These are phyloP conservation scores for Graptemys geographica DNA, from an alignment of 2,797 vertebrate genomes.

Conservation along the genomic window DNA sequence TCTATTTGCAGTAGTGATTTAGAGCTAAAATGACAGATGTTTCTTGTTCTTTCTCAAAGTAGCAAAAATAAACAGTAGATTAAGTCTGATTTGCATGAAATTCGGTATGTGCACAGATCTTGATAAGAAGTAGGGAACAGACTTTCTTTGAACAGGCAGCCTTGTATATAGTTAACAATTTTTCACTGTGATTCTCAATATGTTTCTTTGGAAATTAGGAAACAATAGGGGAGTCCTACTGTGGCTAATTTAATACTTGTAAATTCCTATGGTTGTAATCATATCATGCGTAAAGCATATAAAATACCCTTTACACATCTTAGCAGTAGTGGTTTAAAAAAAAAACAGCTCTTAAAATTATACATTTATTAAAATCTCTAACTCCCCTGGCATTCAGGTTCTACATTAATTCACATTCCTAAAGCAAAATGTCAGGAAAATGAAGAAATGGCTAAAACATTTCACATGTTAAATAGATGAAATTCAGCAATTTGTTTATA, in stretches of 20 bases:
- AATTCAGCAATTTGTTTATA: background rate
- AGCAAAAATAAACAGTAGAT: background rate
- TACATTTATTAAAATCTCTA: background rate
- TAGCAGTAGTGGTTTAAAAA: background rate
- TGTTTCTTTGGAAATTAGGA: background rate
- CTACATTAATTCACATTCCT: background rate
- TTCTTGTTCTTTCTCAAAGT: background rate
- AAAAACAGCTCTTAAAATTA: background rate
- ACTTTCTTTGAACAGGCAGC: background rate
- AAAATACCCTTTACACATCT: background rate
- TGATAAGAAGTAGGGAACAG: background rate
- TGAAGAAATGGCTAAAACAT: background rate
- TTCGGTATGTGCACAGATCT: background rate
- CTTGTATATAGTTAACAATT: background rate
- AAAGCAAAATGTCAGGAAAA: slow-evolving; percentile 32
- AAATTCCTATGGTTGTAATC: background rate
- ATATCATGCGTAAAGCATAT: background rate
- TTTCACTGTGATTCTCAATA: background rate
- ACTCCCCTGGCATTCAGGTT: background rate
- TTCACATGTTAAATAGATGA: background rate
- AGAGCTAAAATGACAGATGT: accelerated
- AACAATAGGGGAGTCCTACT: background rate
- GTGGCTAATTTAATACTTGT: background rate
- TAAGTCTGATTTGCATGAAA: background rate
- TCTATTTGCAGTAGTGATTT: background rate